A percentile compares a stretch with the other conserved stretches of the same genome.
Conservation (phyloP, 2,888 invertebrate genomes). For the Caenorhabditis wallacei region DNA sequence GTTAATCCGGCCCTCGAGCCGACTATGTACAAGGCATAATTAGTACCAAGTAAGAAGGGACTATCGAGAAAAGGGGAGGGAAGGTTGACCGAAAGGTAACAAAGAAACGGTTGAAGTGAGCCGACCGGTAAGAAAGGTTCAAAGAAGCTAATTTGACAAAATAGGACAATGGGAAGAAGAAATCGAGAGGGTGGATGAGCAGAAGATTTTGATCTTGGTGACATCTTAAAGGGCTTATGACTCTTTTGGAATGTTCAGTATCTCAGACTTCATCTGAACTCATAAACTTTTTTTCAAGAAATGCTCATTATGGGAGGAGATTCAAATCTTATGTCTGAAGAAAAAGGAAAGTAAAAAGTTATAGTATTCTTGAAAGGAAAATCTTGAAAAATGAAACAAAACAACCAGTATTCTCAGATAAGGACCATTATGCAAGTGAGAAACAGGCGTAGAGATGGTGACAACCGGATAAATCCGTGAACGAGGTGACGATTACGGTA, state of each 20-base stretch:
- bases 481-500: slow-evolving; percentile 51
- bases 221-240: slow-evolving; percentile 15
- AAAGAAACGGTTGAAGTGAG: slow-evolving; percentile 33
- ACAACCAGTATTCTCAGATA: too few species aligned
- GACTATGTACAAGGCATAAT: slow-evolving; percentile 53
- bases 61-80: slow-evolving; percentile 23
- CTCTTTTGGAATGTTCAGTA: slow-evolving; percentile 12
- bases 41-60: slow-evolving; percentile 49
- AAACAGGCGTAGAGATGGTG: slow-evolving; percentile 35
- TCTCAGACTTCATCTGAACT: slow-evolving; percentile 46
- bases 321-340: background rate
- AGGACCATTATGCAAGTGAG: slow-evolving; percentile 7
- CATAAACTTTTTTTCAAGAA: slow-evolving; percentile 29
- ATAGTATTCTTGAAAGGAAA: too few species aligned
- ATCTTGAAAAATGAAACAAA: too few species aligned
- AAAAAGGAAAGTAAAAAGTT: background rate
- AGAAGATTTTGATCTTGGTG: slow-evolving; percentile 43
- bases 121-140: slow-evolving; percentile 44
- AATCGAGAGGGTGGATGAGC: slow-evolving; percentile 10
- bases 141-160: slow-evolving; percentile 29
- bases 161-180: slow-evolving; percentile 35
- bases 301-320: slow-evolving; percentile 15
- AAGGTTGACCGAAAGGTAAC: slow-evolving; percentile 29
- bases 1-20: slow-evolving; percentile 58
- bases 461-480: slow-evolving; percentile 52